Base-by-base conservation (phyloP, 2,888 invertebrate genomes). In the Nineta flava region DNA sequence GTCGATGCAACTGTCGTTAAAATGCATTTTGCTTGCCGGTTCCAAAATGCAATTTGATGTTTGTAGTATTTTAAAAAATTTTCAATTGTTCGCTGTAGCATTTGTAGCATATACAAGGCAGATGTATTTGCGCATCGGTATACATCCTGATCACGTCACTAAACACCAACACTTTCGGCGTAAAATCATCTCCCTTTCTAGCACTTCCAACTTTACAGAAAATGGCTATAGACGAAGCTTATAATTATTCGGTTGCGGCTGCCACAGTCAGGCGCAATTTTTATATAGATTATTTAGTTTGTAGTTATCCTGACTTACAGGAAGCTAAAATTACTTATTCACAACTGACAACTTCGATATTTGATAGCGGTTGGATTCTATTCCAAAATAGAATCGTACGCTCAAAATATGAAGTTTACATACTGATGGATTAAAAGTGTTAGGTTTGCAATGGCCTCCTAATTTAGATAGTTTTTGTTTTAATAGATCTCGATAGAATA, bases 221-320 rank as follows among this genome's bases (percentile, higher is more conserved):
- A 32, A 9, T 49, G 7, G 48, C 48, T 5, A 34, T 9, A 12
- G 51, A 50, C 50, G 40, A 48, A 42, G 40, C 31, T 9, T 12
- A 13, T 13, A 17, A 41, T 13, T 48, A 26, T 21, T 42, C 48
- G 7, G n/a, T 13, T 10, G 31, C 48, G 10, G 19, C 48, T 13
- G 13, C 10, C 26, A 26, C 43, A 4, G 26, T 48, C n/a, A 9
- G 19, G 12, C 13, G 15, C 9, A 42, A 48, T 31, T 43, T 41
- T 43, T 48, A 42, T 48, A 43, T 48, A 12, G 48, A 48, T 31
- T 42, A 48, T 43, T 16, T 35, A n/a, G 16, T 47, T 15, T 15
- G 16, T 16, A 35, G 47, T 34, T 34, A 12, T 12, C 9, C 9
- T 15, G n/a, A 9, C 7, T 13, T 47, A 16, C 10, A 47, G 3